Percentiles rank a stretch among this genome's conserved stretches.
Conservation (phyloP, 37 sponge, comb jelly and placozoan species). For the Mnemiopsis leidyi region DNA sequence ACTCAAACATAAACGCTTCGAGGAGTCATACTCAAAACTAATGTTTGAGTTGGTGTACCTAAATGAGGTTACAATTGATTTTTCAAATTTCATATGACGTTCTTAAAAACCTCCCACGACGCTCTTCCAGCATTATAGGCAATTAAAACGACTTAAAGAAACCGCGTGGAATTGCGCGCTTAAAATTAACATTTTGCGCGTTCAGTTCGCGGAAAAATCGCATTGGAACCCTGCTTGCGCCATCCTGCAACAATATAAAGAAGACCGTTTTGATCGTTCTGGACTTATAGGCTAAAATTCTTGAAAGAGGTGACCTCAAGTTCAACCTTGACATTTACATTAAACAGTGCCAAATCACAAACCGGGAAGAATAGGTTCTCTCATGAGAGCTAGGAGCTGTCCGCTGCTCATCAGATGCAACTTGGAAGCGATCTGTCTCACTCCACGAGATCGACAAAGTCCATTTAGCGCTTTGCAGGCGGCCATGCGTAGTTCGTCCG, state of each 20-base stretch:
- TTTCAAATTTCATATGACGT: no score
- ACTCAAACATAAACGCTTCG: no score
- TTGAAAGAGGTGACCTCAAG: no score
- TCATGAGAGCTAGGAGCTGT: slow-evolving; percentile 17
- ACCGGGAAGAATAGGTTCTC: slow-evolving; percentile 18
- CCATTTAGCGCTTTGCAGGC: slow-evolving; percentile 51
- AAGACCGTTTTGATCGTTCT: not conserved
- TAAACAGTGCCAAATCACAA: not conserved
- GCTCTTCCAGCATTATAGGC: no score
- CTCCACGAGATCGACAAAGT: not conserved
- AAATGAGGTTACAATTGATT: no score
- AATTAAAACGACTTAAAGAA: not conserved
- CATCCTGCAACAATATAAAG: not conserved
- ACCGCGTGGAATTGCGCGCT: not conserved
- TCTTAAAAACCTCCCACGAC: no score
- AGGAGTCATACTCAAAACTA: no score
- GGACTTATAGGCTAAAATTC: not conserved
- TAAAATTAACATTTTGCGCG: not conserved
- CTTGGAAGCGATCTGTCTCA: slow-evolving; percentile 19
- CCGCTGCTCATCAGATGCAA: slow-evolving; percentile 56
- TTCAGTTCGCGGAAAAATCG: not conserved
- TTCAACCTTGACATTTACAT: no score
- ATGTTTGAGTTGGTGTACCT: no score
- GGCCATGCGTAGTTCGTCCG: not conserved
- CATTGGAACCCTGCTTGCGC: not conserved